Evolutionary conservation across 2,888 invertebrate species (phyloP), one percentile per base, ranked within the genome.

Genomic region (Dastarcus helophoroides): DNA sequence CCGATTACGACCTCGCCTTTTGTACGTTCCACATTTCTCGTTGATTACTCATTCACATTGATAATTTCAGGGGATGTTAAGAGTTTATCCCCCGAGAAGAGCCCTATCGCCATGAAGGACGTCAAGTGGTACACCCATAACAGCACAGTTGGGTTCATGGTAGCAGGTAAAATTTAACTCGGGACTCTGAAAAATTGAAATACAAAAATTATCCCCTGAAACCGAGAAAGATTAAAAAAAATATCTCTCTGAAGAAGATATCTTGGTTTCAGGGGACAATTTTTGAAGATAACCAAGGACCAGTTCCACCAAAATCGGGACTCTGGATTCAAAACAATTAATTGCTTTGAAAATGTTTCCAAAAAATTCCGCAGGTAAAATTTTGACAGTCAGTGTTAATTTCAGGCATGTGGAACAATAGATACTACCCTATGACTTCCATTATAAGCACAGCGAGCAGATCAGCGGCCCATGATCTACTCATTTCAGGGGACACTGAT

Each of bases 51-150:
- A 8, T 17, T 17, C 23, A 10, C 28, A 27, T 17, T 25, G 6
- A 22, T 36, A 9, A 31, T 65, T 67, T 24, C 52, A 84, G 84
- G 90, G 89, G 88, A 88, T 53, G 79, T 88, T n/a, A 84, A 85
- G 58, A 77, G 85, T 0, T 60, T 89, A 29, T 80, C 85, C 2
- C 81, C 84, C 5, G 86, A 89, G 53, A 86, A 86, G 54, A 85
- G 86, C 56, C 84, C 86, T 2, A 71, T 85, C 38, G 83, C 84
- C 3, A 86, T 88, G 83, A 85, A 89, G 56, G 89, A 89, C 52
- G 79, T 84, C 2, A 86, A 86, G 60, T 90, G 89, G 89, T 73
- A 81, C 40, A 81, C 85, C 1, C 82, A 83, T 47, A 89, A 86
- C 47, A 82, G 83, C 25, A 84, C 84, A 1, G 81, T 90, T 23